Evolutionary conservation across 1,140 invertebrate species (phyloP).

Genomic region (Pachypsylla venusta): DNA sequence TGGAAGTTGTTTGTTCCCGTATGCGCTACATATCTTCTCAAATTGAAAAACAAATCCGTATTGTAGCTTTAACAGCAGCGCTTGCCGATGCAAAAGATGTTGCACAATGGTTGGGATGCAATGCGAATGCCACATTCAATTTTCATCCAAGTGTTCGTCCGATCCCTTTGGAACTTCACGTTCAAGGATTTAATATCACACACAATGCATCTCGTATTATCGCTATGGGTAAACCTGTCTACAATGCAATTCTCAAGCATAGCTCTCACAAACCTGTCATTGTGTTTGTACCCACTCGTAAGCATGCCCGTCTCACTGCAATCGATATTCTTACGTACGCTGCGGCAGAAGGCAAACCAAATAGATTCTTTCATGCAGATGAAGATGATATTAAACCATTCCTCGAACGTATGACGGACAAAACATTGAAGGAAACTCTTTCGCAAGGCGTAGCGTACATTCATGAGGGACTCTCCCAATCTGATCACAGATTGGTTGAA

Average conservation of each 20-base stretch:
- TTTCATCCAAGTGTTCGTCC: conserved; percentile 97
- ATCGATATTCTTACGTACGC: conserved; percentile 90
- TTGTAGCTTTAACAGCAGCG: conserved; percentile 88
- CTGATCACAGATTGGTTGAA: conserved; percentile 79
- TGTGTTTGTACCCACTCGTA: conserved; percentile 91
- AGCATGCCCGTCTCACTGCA: conserved; percentile 84
- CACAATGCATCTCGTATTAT: conserved; percentile 90
- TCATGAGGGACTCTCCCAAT: conserved; percentile 76
- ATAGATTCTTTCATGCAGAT: conserved; percentile 75
- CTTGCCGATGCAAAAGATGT: conserved; percentile 91
- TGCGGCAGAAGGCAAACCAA: conserved; percentile 68
- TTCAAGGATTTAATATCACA: conserved; percentile 94
- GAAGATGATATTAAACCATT: conserved; percentile 78
- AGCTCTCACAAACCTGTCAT: conserved; percentile 79
- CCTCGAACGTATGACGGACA: conserved; percentile 71
- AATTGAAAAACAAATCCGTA: conserved; percentile 81
- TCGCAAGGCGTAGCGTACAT: conserved; percentile 92
- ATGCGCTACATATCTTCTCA: conserved; percentile 97
- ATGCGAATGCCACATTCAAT: conserved; percentile 86
- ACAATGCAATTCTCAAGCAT: conserved; percentile 81
- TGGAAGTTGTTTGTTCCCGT: conserved; percentile 94
- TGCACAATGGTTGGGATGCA: conserved; percentile 91
- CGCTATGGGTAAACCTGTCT: conserved; percentile 95
- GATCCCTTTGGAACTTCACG: conserved; percentile 84
- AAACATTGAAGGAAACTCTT: conserved; percentile 72